phyloP scores from a whole-genome alignment of 2,888 invertebrate genomes.

The Acanthosoma haemorrhoidale region DNA sequence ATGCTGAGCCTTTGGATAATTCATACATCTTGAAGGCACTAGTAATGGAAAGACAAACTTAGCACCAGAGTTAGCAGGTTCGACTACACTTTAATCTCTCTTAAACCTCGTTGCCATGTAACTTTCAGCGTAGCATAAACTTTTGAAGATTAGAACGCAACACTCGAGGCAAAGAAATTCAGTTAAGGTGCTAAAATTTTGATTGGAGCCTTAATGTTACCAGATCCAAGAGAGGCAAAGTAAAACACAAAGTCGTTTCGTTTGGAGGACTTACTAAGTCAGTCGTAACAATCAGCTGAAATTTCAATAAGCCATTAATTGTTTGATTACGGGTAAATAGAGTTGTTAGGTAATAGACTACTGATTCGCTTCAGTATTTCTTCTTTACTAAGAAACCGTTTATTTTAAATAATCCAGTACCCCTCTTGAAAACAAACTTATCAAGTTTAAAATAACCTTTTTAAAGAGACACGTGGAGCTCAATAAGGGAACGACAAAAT shows the following conservation, averaged over 20 bases:
- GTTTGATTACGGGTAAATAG: too few species aligned
- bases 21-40: neutral
- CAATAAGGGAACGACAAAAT: too few species aligned
- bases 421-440: too few species aligned
- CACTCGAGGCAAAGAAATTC: neutral
- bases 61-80: neutral
- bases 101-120: neutral
- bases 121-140: neutral
- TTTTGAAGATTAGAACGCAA: neutral
- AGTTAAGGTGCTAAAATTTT: slow-evolving; percentile 22
- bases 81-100: slow-evolving; percentile 5
- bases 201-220: slow-evolving; percentile 1
- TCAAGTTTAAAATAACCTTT: too few species aligned
- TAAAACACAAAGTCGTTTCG: neutral
- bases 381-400: too few species aligned
- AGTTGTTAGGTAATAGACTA: too few species aligned
- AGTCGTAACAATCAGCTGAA: neutral
- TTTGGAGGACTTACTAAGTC: neutral
- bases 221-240: neutral
- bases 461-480: too few species aligned
- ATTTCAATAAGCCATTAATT: too few species aligned
- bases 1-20: neutral
- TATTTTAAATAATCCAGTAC: too few species aligned
- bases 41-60: neutral
- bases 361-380: too few species aligned